These are phyloP conservation scores for Porites lutea DNA, from an alignment of 64 coral and sea anemone genomes.

Conservation along the genomic window DNA sequence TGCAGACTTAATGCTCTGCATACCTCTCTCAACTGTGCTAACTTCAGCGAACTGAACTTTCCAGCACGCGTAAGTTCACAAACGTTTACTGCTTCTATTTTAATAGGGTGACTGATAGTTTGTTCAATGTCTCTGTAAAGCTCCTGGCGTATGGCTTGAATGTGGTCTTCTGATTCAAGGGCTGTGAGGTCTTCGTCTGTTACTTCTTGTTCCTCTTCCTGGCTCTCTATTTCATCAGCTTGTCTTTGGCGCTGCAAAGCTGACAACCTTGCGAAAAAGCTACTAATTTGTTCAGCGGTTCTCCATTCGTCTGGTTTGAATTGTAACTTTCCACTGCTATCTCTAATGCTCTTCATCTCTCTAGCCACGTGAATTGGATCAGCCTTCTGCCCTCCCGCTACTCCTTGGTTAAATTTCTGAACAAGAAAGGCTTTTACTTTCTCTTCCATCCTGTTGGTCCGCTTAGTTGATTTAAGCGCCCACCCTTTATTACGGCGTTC, in stretches of 20 bases:
- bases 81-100: constrained; percentile 53
- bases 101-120: constrained; percentile 48
- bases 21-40: too few relatives aligned
- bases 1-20: too few relatives aligned
- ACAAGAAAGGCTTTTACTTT: constrained; percentile 55
- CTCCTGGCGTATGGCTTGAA: constrained; percentile 38
- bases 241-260: not conserved
- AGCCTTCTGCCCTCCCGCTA: constrained; percentile 39
- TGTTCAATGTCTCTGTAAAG: constrained; percentile 15
- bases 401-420: constrained; percentile 62
- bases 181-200: constrained; percentile 48
- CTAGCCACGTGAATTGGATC: constrained; percentile 68
- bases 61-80: constrained; percentile 38
- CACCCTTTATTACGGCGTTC: constrained; percentile 50
- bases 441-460: constrained; percentile 17
- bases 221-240: constrained; percentile 12
- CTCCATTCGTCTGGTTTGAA: constrained; percentile 64
- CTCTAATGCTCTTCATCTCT: constrained; percentile 58
- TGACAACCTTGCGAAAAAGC: constrained; percentile 71
- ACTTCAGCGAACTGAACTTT: constrained; percentile 48
- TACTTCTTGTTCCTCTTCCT: constrained; percentile 33
- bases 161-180: constrained; percentile 30
- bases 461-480: constrained; percentile 49
- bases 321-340: constrained; percentile 28
- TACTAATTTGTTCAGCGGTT: constrained; percentile 31